These are phyloP conservation scores for Trichogramma pretiosum DNA, from an alignment of 1,140 invertebrate species.

Conservation along the genomic window DNA sequence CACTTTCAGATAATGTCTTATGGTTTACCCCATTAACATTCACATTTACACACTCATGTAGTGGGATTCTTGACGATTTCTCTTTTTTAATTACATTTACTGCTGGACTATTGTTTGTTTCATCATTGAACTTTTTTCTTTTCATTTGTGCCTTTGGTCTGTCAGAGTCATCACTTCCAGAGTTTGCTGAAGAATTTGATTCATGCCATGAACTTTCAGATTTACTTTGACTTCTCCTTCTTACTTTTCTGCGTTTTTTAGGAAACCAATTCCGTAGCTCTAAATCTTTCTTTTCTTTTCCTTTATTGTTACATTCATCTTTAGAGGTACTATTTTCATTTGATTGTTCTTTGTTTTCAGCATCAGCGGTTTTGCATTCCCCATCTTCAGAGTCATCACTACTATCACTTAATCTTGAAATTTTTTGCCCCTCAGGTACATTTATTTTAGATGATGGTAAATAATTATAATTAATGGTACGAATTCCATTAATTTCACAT, in stretches of 20 bases:
- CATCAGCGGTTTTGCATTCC: not conserved
- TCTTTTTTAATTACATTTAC: no score
- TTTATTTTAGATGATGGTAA: not conserved
- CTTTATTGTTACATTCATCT: not conserved
- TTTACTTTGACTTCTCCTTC: not conserved
- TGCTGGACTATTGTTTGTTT: no score
- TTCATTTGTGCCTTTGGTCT: no score
- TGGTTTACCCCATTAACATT: no score
- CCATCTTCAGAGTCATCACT: not conserved
- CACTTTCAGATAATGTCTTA: no score
- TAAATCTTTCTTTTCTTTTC: not conserved
- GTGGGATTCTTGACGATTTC: no score
- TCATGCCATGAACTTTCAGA: not conserved
- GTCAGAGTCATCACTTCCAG: no score
- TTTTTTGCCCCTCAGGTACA: not conserved
- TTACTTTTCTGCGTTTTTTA: not conserved
- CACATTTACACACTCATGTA: no score
- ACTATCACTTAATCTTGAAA: conserved; percentile 3
- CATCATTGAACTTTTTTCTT: not conserved
- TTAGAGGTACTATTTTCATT: not conserved
- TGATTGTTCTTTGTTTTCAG: not conserved
- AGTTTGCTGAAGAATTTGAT: no score
- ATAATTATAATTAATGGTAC: conserved; percentile 24
- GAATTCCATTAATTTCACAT: conserved; percentile 24
- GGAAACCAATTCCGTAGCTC: conserved; percentile 5